These are phyloP conservation scores for Hypothenemus hampei DNA, from an alignment of 1,140 invertebrate species.

Conservation along the genomic window DNA sequence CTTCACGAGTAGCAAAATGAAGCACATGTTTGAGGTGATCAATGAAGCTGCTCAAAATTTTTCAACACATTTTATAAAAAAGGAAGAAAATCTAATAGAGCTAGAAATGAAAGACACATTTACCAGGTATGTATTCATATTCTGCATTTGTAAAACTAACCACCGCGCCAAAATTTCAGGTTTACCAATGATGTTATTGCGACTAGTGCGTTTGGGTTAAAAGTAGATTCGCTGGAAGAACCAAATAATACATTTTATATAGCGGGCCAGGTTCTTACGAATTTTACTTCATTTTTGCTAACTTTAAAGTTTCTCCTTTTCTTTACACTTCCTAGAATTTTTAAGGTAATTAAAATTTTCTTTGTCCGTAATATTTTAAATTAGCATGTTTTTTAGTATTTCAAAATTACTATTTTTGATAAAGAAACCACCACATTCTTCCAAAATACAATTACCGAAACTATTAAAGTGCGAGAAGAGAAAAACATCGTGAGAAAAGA, in stretches of 20 bases:
- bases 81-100: constrained; percentile 16
- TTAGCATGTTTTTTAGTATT: constrained; percentile 10
- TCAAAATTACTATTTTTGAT: constrained; percentile 11
- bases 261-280: constrained; percentile 37
- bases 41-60: constrained; percentile 37
- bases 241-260: constrained; percentile 42
- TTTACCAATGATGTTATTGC: constrained; percentile 47
- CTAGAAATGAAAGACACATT: constrained; percentile 26
- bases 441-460: constrained; percentile 35
- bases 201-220: constrained; percentile 42
- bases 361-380: not conserved
- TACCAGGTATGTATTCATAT: constrained; percentile 8
- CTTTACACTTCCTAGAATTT: not conserved
- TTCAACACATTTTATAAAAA: constrained; percentile 33
- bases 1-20: constrained; percentile 46
- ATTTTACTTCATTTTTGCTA: not conserved
- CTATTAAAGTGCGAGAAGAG: too few relatives aligned
- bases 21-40: constrained; percentile 41
- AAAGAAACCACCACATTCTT: constrained; percentile 32
- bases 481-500: too few relatives aligned
- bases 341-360: not conserved
- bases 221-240: constrained; percentile 42
- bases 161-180: constrained; percentile 5
- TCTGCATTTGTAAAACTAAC: not conserved
- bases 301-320: not conserved